Percentiles rank a stretch among this genome's conserved stretches.
Evolutionary conservation across 37 sponge, comb jelly and placozoan species (phyloP).

Genomic region (Sycon ciliatum): DNA sequence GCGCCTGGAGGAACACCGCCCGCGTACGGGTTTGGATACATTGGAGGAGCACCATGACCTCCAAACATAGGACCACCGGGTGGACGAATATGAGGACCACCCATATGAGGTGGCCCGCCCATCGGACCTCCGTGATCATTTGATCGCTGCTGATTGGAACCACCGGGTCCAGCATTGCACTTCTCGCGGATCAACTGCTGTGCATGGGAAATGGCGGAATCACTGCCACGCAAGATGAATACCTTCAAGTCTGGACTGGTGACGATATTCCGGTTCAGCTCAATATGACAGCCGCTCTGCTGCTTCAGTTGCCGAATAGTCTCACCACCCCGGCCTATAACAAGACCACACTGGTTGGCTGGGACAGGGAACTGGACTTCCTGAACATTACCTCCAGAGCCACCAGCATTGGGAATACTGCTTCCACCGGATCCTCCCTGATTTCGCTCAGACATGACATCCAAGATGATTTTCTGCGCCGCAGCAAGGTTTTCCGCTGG

Average conservation of each 20-base stretch:
- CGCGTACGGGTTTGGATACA: no score
- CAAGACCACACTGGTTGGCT: slow-evolving; percentile 77
- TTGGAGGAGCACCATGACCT: no score
- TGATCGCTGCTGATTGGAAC: slow-evolving; percentile 15
- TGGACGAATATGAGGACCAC: no score
- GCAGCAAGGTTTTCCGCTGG: slow-evolving; percentile 34
- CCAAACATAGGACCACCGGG: no score
- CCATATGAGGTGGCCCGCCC: no score
- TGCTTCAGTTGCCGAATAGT: slow-evolving; percentile 80
- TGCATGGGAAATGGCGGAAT: slow-evolving; percentile 20
- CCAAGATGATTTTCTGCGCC: slow-evolving; percentile 57
- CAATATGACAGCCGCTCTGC: slow-evolving; percentile 82
- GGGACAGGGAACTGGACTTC: slow-evolving; percentile 55
- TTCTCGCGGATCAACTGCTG: slow-evolving; percentile 40
- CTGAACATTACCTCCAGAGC: slow-evolving; percentile 53
- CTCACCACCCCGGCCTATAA: slow-evolving; percentile 95
- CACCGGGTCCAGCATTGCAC: no score
- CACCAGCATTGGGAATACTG: slow-evolving; percentile 49
- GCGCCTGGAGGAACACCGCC: no score
- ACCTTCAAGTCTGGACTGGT: slow-evolving; percentile 62
- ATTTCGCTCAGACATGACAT: slow-evolving; percentile 59
- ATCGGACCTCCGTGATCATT: not conserved
- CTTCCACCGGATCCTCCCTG: not conserved
- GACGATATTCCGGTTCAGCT: slow-evolving; percentile 60
- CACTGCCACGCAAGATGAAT: slow-evolving; percentile 75